A percentile compares a stretch with the other conserved stretches of the same genome.
These are phyloP conservation scores for Hyperoodon ampullatus DNA, from an alignment of 2,113 vertebrate genomes.

Conservation along the genomic window DNA sequence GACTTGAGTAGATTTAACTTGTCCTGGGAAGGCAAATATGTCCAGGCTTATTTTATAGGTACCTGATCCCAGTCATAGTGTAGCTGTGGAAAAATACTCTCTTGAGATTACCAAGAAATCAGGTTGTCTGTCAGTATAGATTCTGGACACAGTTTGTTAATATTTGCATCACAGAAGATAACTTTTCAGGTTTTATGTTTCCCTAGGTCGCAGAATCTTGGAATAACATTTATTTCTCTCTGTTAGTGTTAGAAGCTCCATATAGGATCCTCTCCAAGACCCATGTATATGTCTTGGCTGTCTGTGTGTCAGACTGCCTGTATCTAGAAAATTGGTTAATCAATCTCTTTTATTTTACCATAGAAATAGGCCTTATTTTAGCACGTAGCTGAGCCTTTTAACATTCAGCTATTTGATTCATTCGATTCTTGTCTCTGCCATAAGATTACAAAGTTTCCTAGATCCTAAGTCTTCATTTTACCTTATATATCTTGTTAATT, in stretches of 20 bases:
- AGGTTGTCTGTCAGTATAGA: neutral
- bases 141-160: neutral
- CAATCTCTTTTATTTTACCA: conserved; percentile 24
- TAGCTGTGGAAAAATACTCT: neutral
- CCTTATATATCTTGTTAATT: neutral
- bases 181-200: neutral
- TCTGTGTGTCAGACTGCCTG: neutral
- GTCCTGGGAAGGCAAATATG: neutral
- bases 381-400: neutral
- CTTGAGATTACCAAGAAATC: neutral
- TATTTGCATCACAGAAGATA: conserved; percentile 9
- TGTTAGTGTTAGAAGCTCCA: neutral
- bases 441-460: conserved; percentile 21
- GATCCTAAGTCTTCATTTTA: conserved; percentile 27
- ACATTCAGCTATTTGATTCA: neutral
- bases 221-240: conserved; percentile 1
- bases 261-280: neutral
- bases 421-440: neutral
- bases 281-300: neutral
- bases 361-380: conserved; percentile 9
- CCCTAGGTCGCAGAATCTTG: neutral
- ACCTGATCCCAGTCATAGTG: neutral
- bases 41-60: neutral
- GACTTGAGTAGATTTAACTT: conserved; percentile 12
- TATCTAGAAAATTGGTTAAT: neutral